phyloP scores from a whole-genome alignment of 1,140 invertebrate genomes.

The Hyphantria cunea region DNA sequence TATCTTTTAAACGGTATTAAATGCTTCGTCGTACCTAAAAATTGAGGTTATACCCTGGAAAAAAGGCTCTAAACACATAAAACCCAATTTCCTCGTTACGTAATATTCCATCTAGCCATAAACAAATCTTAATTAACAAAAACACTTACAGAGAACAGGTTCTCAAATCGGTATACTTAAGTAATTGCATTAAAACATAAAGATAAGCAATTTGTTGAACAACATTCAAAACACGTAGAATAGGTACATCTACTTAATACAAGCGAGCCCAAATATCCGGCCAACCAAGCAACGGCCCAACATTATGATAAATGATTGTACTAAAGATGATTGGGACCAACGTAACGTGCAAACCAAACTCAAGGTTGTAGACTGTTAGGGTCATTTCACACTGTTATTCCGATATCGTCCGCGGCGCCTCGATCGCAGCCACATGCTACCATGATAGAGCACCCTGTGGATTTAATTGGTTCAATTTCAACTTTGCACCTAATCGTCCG shows the following conservation, averaged over 20 bases:
- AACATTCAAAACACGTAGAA: slow-evolving; percentile 21
- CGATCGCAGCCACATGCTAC: too few species aligned
- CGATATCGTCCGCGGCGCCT: too few species aligned
- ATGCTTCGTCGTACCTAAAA: too few species aligned
- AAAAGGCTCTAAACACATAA: too few species aligned
- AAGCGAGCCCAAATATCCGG: slow-evolving; percentile 17
- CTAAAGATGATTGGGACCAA: slow-evolving; percentile 30
- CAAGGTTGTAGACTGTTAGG: slow-evolving; percentile 9
- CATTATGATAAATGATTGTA: slow-evolving; percentile 26
- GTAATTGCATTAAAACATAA: slow-evolving; percentile 26
- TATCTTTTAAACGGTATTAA: too few species aligned
- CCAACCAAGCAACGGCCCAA: not conserved
- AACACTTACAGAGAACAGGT: slow-evolving; percentile 15
- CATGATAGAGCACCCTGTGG: too few species aligned
- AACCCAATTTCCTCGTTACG: too few species aligned
- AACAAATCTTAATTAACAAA: slow-evolving; percentile 20
- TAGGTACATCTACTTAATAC: slow-evolving; percentile 17
- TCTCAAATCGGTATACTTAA: slow-evolving; percentile 21
- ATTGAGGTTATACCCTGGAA: too few species aligned
- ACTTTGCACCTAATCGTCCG: too few species aligned
- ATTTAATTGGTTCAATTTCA: too few species aligned
- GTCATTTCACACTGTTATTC: too few species aligned
- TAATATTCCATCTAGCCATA: not conserved
- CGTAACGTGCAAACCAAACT: slow-evolving; percentile 11
- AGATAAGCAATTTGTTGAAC: slow-evolving; percentile 26